These are phyloP conservation scores for Neelides sp. DNA, from an alignment of 1,140 invertebrate species.

Conservation along the genomic window DNA sequence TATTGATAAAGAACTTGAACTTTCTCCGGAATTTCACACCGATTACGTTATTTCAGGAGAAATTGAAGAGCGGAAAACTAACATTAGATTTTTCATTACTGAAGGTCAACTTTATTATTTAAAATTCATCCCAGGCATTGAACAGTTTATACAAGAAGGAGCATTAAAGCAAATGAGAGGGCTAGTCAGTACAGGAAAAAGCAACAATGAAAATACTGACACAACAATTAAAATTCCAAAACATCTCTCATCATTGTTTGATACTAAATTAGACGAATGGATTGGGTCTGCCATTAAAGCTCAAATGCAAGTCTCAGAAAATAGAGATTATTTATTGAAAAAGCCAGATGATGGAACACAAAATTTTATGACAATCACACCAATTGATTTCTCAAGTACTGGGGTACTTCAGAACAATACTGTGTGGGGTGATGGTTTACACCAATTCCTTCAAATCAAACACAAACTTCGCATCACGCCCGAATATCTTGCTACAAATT, in stretches of 20 bases:
- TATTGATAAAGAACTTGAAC: too few relatives aligned
- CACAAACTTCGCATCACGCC: slow-evolving; percentile 5
- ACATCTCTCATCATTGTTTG: neutral
- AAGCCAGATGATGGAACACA: neutral
- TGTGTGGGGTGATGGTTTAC: slow-evolving; percentile 16
- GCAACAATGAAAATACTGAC: too few relatives aligned
- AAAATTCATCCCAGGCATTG: too few relatives aligned
- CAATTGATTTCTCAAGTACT: slow-evolving; percentile 14
- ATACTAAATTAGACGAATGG: neutral
- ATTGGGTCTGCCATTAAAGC: neutral
- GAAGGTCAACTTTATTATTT: too few relatives aligned
- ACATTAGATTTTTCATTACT: too few relatives aligned
- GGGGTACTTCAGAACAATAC: slow-evolving; percentile 14
- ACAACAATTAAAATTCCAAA: too few relatives aligned
- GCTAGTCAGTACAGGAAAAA: too few relatives aligned
- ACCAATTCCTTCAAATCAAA: slow-evolving; percentile 24
- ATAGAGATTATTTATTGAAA: neutral
- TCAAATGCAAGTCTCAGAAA: neutral
- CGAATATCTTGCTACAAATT: slow-evolving; percentile 18
- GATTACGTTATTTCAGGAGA: neutral
- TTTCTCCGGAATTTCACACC: too few relatives aligned
- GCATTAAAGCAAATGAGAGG: too few relatives aligned
- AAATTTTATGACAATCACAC: too few relatives aligned
- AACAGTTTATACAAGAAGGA: too few relatives aligned
- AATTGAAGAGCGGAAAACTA: neutral